Percentiles rank a stretch among this genome's conserved stretches.
Evolutionary conservation across 2,113 vertebrate species (phyloP).

Genomic region (Ictalurus punctatus): DNA sequence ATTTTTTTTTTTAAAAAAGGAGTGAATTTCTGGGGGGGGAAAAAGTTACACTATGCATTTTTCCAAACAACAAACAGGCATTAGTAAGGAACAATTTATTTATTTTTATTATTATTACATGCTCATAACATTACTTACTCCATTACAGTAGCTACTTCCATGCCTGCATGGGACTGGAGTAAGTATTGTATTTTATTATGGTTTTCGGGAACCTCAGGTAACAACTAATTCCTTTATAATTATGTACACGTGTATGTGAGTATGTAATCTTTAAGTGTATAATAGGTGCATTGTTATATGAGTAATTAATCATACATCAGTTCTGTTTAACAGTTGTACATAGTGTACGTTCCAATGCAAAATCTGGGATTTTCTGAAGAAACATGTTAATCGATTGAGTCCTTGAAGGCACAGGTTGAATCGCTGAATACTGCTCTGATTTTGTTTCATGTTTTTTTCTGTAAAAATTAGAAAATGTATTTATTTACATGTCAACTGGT

Average conservation of each 20-base stretch:
- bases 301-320: background rate
- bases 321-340: background rate
- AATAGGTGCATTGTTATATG: background rate
- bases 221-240: background rate
- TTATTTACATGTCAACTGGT: background rate
- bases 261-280: no score
- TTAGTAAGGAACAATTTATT: background rate
- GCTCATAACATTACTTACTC: background rate
- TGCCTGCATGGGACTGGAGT: conserved; percentile 39
- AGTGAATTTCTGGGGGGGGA: background rate
- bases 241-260: background rate
- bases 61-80: background rate
- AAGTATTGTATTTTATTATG: background rate
- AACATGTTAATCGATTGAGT: background rate
- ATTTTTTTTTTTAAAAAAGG: background rate
- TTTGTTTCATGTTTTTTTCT: background rate
- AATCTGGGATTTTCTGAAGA: background rate
- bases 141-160: conserved; percentile 43
- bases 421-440: background rate
- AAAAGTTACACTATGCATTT: background rate
- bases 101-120: background rate
- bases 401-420: background rate
- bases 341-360: background rate
- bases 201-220: background rate
- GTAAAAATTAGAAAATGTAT: background rate